These are phyloP conservation scores for Festucalex cinctus DNA, from an alignment of 2,113 vertebrate genomes.

Conservation along the genomic window DNA sequence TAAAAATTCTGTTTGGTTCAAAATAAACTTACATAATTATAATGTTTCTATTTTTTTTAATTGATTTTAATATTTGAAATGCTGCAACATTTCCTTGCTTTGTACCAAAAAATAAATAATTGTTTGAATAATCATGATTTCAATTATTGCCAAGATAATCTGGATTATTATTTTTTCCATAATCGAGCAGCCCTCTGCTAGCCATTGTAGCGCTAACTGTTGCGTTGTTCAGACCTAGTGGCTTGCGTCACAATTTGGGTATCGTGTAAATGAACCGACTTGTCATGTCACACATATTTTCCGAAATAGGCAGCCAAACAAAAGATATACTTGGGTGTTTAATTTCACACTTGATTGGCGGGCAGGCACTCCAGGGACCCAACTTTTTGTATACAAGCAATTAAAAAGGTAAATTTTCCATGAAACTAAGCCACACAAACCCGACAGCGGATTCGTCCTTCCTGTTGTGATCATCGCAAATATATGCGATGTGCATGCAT, in stretches of 20 bases:
- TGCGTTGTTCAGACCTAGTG: too few relatives aligned
- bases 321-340: not conserved
- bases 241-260: not conserved
- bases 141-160: too few relatives aligned
- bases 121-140: too few relatives aligned
- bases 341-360: constrained; percentile 1
- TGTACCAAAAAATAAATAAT: too few relatives aligned
- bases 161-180: too few relatives aligned
- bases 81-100: too few relatives aligned
- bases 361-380: not conserved
- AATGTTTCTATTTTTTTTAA: too few relatives aligned
- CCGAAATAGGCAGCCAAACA: not conserved
- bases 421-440: not conserved
- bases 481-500: not conserved
- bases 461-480: not conserved
- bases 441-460: not conserved
- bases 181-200: too few relatives aligned
- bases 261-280: not conserved
- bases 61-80: too few relatives aligned
- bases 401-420: not conserved
- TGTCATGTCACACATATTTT: not conserved
- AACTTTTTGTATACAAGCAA: not conserved
- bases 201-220: too few relatives aligned
- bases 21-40: too few relatives aligned
- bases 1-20: too few relatives aligned